Conservation (phyloP, 2,888 invertebrate genomes). For the Chrysolina americana region DNA sequence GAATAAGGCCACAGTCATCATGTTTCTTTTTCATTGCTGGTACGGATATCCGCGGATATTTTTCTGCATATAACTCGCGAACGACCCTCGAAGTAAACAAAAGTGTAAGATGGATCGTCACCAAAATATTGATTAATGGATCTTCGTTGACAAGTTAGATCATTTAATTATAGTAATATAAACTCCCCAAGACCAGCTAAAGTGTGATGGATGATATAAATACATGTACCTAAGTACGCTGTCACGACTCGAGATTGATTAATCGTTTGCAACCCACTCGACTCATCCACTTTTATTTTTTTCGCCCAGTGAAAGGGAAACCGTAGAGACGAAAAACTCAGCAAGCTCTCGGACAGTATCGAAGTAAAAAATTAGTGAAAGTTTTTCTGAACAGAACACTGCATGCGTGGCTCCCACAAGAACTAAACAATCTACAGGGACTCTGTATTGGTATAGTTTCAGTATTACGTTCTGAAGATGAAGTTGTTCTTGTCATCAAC, state of each 20-base stretch:
- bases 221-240: conserved; percentile 43
- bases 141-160: conserved; percentile 42
- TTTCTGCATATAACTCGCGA: background rate
- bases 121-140: conserved; percentile 43
- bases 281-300: background rate
- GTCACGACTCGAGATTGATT: conserved; percentile 45
- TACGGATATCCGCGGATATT: background rate
- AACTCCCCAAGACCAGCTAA: conserved; percentile 44
- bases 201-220: conserved; percentile 47
- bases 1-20: too few species aligned
- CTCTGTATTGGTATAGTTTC: too few species aligned
- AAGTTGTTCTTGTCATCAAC: too few species aligned
- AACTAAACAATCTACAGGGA: too few species aligned
- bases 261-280: conserved; percentile 16
- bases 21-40: too few species aligned
- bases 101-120: conserved; percentile 21
- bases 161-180: conserved; percentile 49
- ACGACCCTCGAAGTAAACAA: conserved; percentile 22
- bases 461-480: too few species aligned
- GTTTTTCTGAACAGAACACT: background rate
- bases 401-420: too few species aligned
- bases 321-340: background rate
- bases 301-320: background rate
- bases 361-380: background rate
- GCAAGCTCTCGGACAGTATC: background rate